Base-by-base conservation (phyloP, 2,888 invertebrate genomes). In the Taenaris catops region DNA sequence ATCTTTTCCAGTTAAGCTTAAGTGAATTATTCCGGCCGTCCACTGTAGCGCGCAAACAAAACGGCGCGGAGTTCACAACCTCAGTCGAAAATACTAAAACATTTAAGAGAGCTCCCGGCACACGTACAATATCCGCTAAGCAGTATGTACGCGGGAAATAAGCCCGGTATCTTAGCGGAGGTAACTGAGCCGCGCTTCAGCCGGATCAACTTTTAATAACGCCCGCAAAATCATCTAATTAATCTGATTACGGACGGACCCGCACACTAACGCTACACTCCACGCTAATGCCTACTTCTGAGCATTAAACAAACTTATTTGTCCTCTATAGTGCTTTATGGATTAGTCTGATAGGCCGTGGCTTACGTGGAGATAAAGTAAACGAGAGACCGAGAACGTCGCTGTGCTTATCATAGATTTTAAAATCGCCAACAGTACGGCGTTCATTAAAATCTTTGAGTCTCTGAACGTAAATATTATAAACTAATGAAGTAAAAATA, bases 1-100 rank as follows among this genome's bases (percentile, higher is more conserved):
- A 84, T 86, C 84, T 83, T 83, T 81, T 70, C 79, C 80, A 78
- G 84, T 86, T 83, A 83, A 86, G 81, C 81, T 83, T 83, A 83
- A 83, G 80, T 84, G 83, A 86, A 86, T 86, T 86, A 86, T 83
- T 83, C 71, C 68, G 64, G 78, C 68, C 74, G 76, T 80, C 84
- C 83, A 83, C 79, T 69, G 76, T 76, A 74, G 80, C 65, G 71
- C 67, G 73, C 79, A 83, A 83, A 83, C 81, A 81, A 78, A 83
- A 83, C 79, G 69, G 74, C 62, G 64, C 67, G 44, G 74, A 81
- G 79, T 79, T 84, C 71, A 72, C 81, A 83, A 81, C 80, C 80
- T 79, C 80, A 80, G 81, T 81, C 79, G 74, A 80, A 83, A 83
- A 81, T 83, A 76, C 80, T 80, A 74, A 84, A 84, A 81, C 81